Evolutionary conservation across 2,888 invertebrate species (phyloP).

Genomic region (Acronicta psi): DNA sequence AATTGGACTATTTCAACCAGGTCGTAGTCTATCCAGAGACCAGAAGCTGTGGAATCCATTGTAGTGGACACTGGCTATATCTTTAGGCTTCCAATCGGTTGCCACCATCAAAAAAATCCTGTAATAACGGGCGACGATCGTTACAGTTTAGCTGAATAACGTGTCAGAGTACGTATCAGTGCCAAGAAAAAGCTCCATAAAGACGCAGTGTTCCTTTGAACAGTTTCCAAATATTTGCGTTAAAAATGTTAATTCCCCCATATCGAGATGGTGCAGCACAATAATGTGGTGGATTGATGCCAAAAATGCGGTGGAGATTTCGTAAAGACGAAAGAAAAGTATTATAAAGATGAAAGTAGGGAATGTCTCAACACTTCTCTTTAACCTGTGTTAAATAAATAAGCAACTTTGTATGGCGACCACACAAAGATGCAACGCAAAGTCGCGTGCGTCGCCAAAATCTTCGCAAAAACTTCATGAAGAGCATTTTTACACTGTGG

Average conservation of each 20-base stretch:
- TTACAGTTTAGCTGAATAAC: not conserved
- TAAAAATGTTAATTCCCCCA: constrained; percentile 13
- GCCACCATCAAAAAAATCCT: not conserved
- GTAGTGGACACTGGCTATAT: no score
- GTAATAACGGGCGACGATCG: not conserved
- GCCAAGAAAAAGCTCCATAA: constrained; percentile 26
- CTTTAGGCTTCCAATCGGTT: not conserved
- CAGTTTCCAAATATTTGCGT: constrained; percentile 24
- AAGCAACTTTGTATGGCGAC: no score
- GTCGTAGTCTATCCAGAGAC: no score
- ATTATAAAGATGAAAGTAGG: no score
- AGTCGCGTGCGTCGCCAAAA: no score
- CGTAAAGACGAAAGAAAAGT: no score
- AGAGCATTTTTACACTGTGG: not conserved
- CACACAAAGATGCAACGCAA: no score
- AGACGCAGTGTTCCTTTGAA: constrained; percentile 14
- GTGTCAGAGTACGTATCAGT: not conserved
- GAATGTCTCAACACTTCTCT: no score
- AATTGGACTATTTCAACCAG: no score
- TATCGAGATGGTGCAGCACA: constrained; percentile 1
- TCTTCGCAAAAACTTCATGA: no score
- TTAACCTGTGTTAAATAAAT: no score
- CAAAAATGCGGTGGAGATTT: constrained; percentile 17
- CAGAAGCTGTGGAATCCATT: no score
- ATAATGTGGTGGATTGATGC: constrained; percentile 5